Percentiles rank a stretch among this genome's conserved stretches.
These are phyloP conservation scores for Illadopsis cleaveri DNA, from an alignment of 2,113 vertebrate species.

Conservation along the genomic window DNA sequence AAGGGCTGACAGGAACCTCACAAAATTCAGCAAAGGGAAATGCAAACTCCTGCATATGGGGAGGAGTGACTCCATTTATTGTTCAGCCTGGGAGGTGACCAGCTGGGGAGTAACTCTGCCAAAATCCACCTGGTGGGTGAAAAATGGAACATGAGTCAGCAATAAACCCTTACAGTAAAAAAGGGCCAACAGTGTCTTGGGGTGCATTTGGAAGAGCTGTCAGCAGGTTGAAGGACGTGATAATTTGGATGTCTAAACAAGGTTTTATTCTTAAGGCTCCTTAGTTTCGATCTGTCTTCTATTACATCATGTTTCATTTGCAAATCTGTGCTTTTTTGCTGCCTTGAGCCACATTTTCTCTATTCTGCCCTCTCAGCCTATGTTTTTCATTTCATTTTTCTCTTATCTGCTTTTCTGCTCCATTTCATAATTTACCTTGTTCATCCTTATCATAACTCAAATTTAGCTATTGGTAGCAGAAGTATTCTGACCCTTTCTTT, in stretches of 20 bases:
- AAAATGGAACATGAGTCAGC: not conserved
- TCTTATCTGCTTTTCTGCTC: not conserved
- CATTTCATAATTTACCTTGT: not conserved
- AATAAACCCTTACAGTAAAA: not conserved
- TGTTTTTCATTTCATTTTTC: not conserved
- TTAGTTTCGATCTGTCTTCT: not conserved
- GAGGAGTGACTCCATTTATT: not conserved
- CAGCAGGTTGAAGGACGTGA: not conserved
- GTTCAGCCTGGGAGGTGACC: not conserved
- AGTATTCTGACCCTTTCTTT: not conserved
- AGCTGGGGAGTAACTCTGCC: not conserved
- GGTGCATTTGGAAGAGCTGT: not conserved
- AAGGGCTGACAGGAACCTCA: not conserved
- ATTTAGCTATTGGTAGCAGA: not conserved
- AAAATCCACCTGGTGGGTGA: not conserved
- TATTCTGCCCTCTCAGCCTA: not conserved
- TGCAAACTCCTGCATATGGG: accelerated
- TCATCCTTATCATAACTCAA: not conserved
- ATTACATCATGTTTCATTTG: not conserved
- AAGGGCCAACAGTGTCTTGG: not conserved
- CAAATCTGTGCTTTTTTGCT: not conserved
- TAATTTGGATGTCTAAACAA: not conserved
- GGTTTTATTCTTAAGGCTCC: not conserved
- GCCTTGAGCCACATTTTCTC: not conserved
- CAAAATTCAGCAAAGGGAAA: not conserved